Conservation (phyloP, 1,140 invertebrate species). For the Bathynomus jamesi region DNA sequence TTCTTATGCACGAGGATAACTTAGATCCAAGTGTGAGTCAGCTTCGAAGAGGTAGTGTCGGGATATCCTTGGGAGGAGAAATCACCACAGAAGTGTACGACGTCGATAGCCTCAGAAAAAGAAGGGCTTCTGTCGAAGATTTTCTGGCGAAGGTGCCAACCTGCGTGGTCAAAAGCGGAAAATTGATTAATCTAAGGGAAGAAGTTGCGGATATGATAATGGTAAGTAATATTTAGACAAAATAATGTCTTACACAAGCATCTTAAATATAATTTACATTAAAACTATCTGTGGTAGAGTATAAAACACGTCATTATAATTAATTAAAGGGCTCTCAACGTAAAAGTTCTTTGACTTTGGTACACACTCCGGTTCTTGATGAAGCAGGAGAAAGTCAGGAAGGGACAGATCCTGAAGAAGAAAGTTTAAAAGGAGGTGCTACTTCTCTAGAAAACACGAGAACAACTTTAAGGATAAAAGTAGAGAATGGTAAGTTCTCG, state of each 20-base stretch:
- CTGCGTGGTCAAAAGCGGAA: slow-evolving; percentile 35
- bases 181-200: slow-evolving; percentile 33
- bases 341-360: slow-evolving; percentile 34
- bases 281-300: no score
- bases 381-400: slow-evolving; percentile 35
- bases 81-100: slow-evolving; percentile 22
- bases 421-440: background rate
- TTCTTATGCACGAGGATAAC: slow-evolving; percentile 28
- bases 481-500: slow-evolving; percentile 27
- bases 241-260: no score
- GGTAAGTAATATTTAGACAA: slow-evolving; percentile 14
- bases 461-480: slow-evolving; percentile 26
- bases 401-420: slow-evolving; percentile 20
- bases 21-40: slow-evolving; percentile 27
- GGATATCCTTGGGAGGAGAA: slow-evolving; percentile 14
- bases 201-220: slow-evolving; percentile 36
- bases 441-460: slow-evolving; percentile 5
- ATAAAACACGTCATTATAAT: no score
- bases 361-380: slow-evolving; percentile 33
- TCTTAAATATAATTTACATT: no score
- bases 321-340: slow-evolving; percentile 31
- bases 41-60: slow-evolving; percentile 28
- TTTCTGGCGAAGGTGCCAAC: slow-evolving; percentile 34
- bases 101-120: slow-evolving; percentile 31
- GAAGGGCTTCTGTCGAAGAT: slow-evolving; percentile 32